Conservation (phyloP, 2,888 invertebrate species). For the Lepidochitona cinerea region DNA sequence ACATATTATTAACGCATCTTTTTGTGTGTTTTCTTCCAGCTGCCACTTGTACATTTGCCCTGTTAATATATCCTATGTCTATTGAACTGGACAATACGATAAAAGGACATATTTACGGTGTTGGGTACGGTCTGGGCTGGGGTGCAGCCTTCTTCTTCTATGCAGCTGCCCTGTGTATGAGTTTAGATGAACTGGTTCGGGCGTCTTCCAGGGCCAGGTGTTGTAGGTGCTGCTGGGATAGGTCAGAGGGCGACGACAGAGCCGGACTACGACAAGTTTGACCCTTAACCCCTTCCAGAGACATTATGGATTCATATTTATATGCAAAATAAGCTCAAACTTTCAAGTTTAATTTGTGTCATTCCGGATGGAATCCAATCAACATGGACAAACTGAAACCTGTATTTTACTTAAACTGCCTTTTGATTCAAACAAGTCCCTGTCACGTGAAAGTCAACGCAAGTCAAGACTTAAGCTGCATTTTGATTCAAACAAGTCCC, state of each 20-base stretch:
- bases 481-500: no score
- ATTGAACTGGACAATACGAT: slow-evolving; percentile 53
- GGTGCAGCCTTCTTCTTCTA: slow-evolving; percentile 65
- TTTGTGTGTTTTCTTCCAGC: slow-evolving; percentile 60
- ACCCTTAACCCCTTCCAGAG: no score
- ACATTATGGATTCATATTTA: no score
- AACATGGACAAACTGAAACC: no score
- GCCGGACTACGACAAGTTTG: not conserved
- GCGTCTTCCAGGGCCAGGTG: slow-evolving; percentile 55
- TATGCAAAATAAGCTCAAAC: no score
- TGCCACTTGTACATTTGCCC: slow-evolving; percentile 61
- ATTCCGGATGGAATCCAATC: no score
- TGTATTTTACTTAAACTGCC: no score
- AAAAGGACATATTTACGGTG: slow-evolving; percentile 58
- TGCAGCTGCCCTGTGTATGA: slow-evolving; percentile 64
- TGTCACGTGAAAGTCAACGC: no score
- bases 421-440: no score
- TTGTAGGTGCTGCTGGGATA: slow-evolving; percentile 24
- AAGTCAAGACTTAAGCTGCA: no score
- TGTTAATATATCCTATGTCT: slow-evolving; percentile 65
- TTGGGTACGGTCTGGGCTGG: slow-evolving; percentile 69
- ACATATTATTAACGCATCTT: no score
- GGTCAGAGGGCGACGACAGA: not conserved
- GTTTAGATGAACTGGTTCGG: slow-evolving; percentile 61
- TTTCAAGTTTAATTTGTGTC: no score